These are phyloP conservation scores for Heliconius melpomene DNA, from an alignment of 1,140 invertebrate species.

Conservation along the genomic window DNA sequence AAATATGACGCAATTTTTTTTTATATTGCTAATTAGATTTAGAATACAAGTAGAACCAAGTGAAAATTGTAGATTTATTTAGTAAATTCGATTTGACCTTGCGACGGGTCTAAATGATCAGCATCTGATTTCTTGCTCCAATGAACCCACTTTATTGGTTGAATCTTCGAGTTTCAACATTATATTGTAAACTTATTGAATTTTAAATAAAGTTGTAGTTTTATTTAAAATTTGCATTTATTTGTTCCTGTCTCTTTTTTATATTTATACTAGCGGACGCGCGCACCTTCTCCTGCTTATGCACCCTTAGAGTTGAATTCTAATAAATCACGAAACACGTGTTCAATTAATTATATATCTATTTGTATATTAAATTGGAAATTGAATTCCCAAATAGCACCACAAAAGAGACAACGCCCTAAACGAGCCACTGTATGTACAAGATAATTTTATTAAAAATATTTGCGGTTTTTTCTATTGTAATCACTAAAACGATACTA, in stretches of 20 bases:
- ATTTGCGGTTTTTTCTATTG: neutral
- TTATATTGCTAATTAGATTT: no score
- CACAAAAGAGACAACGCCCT: no score
- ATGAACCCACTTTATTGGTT: conserved; percentile 5
- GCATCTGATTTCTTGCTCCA: conserved; percentile 17
- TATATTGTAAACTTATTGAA: conserved; percentile 2
- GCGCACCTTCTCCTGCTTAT: no score
- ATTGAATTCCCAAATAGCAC: no score
- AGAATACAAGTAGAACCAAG: neutral
- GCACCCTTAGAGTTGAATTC: no score
- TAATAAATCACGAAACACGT: no score
- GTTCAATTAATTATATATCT: no score
- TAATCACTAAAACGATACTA: neutral
- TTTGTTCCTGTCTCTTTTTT: neutral
- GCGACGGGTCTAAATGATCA: conserved; percentile 13
- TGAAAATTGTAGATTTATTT: neutral
- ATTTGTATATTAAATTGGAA: no score
- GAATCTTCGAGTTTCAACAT: conserved; percentile 2
- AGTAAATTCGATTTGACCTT: conserved; percentile 2
- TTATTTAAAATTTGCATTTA: neutral
- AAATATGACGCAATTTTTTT: no score
- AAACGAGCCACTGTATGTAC: neutral
- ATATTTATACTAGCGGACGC: no score
- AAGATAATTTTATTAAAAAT: neutral
- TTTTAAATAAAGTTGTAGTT: neutral